A percentile compares a stretch with the other conserved stretches of the same genome.
These are phyloP conservation scores for Parauchenoglanis ngamensis DNA, from an alignment of 2,797 vertebrate genomes.

Conservation along the genomic window DNA sequence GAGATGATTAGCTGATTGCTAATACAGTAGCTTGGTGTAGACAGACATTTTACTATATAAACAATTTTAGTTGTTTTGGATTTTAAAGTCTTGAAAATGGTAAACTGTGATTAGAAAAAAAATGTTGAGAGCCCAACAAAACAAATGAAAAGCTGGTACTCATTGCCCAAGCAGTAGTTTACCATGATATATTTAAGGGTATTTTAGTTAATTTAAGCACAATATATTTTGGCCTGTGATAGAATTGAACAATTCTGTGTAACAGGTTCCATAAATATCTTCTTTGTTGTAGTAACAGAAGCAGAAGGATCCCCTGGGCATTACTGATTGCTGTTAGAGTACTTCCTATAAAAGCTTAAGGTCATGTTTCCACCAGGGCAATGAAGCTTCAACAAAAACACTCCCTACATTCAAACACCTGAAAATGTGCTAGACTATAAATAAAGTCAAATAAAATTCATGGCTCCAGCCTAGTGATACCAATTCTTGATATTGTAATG, in stretches of 20 bases:
- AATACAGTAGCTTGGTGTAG: neutral
- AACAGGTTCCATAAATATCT: conserved; percentile 40
- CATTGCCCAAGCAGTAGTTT: neutral
- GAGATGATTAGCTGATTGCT: conserved; percentile 13
- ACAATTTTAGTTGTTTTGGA: neutral
- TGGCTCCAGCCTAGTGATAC: neutral
- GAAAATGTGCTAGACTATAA: neutral
- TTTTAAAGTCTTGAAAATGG: neutral
- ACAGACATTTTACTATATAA: neutral
- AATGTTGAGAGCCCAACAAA: neutral
- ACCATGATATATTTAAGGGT: neutral
- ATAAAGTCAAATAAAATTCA: neutral
- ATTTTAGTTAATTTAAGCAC: conserved; percentile 12
- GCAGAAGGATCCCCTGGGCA: conserved; percentile 16
- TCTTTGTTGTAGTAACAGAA: conserved; percentile 17
- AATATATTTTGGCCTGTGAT: neutral
- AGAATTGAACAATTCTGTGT: conserved; percentile 25
- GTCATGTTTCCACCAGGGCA: conserved; percentile 33
- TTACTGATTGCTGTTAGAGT: conserved; percentile 45
- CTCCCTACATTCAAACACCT: neutral
- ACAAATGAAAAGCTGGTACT: neutral
- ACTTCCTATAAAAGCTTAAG: conserved; percentile 47
- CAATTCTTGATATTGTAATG: conserved; percentile 2
- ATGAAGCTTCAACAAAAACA: neutral
- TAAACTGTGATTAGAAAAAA: neutral